Percentiles rank a stretch among this genome's conserved stretches.
Evolutionary conservation across 2,113 vertebrate species (phyloP).

Genomic region (Varanus komodoensis): DNA sequence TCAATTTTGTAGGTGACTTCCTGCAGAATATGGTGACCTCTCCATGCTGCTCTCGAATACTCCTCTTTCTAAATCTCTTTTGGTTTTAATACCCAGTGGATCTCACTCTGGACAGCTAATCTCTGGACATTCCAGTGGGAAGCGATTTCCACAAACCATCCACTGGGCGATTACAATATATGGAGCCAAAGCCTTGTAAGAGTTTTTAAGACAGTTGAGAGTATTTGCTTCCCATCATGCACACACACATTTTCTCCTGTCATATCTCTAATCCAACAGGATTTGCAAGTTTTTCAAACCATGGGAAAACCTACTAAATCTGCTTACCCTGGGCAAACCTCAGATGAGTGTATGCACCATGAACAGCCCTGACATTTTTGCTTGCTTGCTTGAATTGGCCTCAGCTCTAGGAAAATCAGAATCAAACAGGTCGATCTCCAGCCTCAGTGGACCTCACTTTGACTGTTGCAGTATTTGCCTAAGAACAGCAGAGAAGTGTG

Average conservation of each 20-base stretch:
- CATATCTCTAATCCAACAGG: neutral
- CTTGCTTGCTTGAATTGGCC: no score
- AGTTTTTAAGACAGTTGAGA: neutral
- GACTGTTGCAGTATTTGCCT: neutral
- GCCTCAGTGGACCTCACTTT: neutral
- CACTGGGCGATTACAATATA: neutral
- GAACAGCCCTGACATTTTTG: neutral
- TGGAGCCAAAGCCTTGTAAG: neutral
- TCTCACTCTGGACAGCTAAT: neutral
- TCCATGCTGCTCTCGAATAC: neutral
- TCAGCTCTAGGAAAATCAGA: neutral
- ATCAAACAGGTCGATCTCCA: neutral
- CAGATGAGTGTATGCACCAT: neutral
- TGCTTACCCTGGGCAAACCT: neutral
- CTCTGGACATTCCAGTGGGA: neutral
- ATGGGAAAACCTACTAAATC: neutral
- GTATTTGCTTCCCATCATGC: neutral
- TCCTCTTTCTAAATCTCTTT: neutral
- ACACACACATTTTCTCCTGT: neutral
- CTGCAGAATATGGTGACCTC: neutral
- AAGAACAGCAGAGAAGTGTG: neutral
- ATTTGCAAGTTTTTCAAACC: neutral
- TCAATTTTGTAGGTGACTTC: neutral
- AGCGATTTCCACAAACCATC: neutral
- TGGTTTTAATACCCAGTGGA: neutral